Evolutionary conservation across 2,797 vertebrate genomes (phyloP), one percentile per base, ranked within the genome.

Genomic region (Enteromius paludinosus): DNA sequence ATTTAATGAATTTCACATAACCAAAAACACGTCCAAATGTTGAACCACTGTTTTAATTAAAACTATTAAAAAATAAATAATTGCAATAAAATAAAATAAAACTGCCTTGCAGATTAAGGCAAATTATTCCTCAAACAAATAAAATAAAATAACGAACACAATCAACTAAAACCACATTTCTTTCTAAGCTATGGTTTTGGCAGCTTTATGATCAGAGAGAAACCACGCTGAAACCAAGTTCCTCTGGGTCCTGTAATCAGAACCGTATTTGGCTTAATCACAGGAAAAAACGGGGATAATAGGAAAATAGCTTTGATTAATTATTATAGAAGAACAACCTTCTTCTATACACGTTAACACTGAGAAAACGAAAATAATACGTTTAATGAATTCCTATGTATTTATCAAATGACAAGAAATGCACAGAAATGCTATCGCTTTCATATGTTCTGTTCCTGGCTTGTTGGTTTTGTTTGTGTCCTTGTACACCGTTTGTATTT

Each of bases 131-230:
- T 7, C 1, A 17, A 28, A 5, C 14, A 5, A 5, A 59, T 5
- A 59, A 59, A 18, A 59, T n/a, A 17, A 65, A 64, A 38, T 66
- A 38, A 38, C 33, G 20, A 38, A 66, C 64, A 38, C 18, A n/a
- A n/a, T 25, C 17, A 7, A 20, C 18, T 20, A 12, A 45, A 65
- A 33, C n/a, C 8, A 45, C 10, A n/a, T 25, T 68, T 84, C 35
- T 66, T 69, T 59, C 11, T 66, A 64, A 25, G 82, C 78, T 75
- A 79, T 82, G 82, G 85, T 88, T 88, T 45, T 92, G 90, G 89
- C 91, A 89, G 84, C 77, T 85, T 88, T 91, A 88, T 87, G 65
- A 90, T 89, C 84, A 87, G 87, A 84, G 3, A 5, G n/a, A 56
- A 12, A 59, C 90, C 88, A 20, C 11, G 62, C 10, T 2, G n/a